phyloP scores from a whole-genome alignment of 2,888 invertebrate species.

The Spodoptera littoralis region DNA sequence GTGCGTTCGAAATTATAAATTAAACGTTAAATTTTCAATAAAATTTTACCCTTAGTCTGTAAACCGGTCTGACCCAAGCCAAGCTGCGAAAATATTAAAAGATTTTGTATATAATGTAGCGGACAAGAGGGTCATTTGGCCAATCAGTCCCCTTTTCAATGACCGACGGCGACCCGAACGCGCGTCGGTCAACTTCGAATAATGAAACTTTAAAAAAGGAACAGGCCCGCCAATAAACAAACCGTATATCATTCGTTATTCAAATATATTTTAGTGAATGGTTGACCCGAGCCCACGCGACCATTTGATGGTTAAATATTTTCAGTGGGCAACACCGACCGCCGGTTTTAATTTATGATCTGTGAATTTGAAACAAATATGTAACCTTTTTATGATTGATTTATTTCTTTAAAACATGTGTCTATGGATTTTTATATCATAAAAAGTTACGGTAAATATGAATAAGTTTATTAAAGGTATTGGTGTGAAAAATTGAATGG shows the following conservation, averaged over 20 bases:
- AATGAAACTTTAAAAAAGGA: slow-evolving; percentile 85
- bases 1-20: slow-evolving; percentile 84
- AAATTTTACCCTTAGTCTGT: slow-evolving; percentile 61
- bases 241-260: slow-evolving; percentile 88
- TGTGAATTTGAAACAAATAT: slow-evolving; percentile 71
- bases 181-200: slow-evolving; percentile 81
- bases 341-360: slow-evolving; percentile 81
- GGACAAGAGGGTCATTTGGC: slow-evolving; percentile 77
- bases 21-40: slow-evolving; percentile 87
- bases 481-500: slow-evolving; percentile 55
- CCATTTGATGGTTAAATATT: slow-evolving; percentile 87
- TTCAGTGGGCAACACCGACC: slow-evolving; percentile 83
- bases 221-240: slow-evolving; percentile 88
- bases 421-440: slow-evolving; percentile 3
- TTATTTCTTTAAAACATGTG: slow-evolving; percentile 39
- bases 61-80: slow-evolving; percentile 74
- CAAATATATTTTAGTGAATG: slow-evolving; percentile 86
- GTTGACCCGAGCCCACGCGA: slow-evolving; percentile 87
- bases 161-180: slow-evolving; percentile 83
- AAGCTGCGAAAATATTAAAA: slow-evolving; percentile 86
- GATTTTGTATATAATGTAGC: slow-evolving; percentile 81
- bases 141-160: slow-evolving; percentile 75
- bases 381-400: slow-evolving; percentile 54
- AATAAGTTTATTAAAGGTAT: slow-evolving; percentile 27
- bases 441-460: slow-evolving; percentile 14